phyloP scores from a whole-genome alignment of 1,140 invertebrate species.

The Episyrphus balteatus region DNA sequence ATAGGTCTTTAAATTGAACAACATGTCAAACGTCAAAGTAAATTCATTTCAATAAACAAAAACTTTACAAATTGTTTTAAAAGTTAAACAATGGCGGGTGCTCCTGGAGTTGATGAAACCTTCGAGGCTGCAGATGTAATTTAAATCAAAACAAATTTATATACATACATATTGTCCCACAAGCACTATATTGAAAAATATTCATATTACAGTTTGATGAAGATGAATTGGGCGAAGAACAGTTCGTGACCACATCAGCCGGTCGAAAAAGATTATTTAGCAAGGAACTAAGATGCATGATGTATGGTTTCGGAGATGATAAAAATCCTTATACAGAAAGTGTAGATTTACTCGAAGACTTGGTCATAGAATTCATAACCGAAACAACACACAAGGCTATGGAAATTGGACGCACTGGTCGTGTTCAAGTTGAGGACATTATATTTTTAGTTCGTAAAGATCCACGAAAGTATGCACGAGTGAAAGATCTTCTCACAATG shows the following conservation, averaged over 20 bases:
- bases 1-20: too few relatives aligned
- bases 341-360: conserved; percentile 93
- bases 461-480: conserved; percentile 90
- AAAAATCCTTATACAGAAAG: conserved; percentile 98
- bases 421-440: conserved; percentile 96
- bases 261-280: conserved; percentile 77
- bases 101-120: conserved; percentile 16
- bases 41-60: too few relatives aligned
- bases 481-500: conserved; percentile 96
- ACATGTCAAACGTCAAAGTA: too few relatives aligned
- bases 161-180: not conserved
- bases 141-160: not conserved
- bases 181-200: not conserved
- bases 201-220: conserved; percentile 41
- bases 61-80: not conserved
- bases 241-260: conserved; percentile 50
- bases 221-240: conserved; percentile 53
- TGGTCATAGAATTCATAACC: conserved; percentile 96
- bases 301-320: conserved; percentile 99
- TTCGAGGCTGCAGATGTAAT: conserved; percentile 27
- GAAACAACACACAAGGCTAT: conserved; percentile 91
- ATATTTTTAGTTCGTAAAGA: conserved; percentile 98
- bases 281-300: conserved; percentile 94
- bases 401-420: conserved; percentile 89
- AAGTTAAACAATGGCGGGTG: conserved; percentile 15